These are phyloP conservation scores for Thyatira batis DNA, from an alignment of 2,888 invertebrate genomes.

Conservation along the genomic window DNA sequence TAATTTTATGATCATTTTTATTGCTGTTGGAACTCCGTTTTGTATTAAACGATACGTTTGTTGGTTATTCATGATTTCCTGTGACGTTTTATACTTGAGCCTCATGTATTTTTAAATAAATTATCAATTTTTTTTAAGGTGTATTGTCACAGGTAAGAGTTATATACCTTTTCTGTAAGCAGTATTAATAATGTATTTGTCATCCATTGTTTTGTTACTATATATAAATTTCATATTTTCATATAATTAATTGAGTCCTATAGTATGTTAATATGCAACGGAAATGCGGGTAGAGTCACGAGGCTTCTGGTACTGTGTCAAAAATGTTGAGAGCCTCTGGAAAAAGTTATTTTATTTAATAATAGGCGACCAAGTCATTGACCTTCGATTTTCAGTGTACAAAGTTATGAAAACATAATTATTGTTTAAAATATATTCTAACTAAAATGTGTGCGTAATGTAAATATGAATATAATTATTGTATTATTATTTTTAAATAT, in stretches of 20 bases:
- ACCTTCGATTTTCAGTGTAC: slow-evolving; percentile 29
- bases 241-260: no score
- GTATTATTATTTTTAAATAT: background rate
- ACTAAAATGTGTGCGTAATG: slow-evolving; percentile 12
- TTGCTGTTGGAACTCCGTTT: background rate
- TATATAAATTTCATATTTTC: no score
- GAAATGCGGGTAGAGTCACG: background rate
- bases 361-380: slow-evolving; percentile 22
- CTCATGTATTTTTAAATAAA: background rate
- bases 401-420: slow-evolving; percentile 46
- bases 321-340: background rate
- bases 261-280: no score
- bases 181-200: no score
- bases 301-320: background rate
- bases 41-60: background rate
- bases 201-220: no score
- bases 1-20: background rate
- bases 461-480: slow-evolving; percentile 1
- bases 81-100: background rate
- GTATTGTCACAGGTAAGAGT: no score
- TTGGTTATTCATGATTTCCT: background rate
- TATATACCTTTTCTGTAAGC: no score
- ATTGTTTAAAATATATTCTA: slow-evolving; percentile 28
- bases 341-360: slow-evolving; percentile 10
- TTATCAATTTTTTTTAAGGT: background rate